Conservation (phyloP, 2,888 invertebrate species). For the Cerceris rybyensis region DNA sequence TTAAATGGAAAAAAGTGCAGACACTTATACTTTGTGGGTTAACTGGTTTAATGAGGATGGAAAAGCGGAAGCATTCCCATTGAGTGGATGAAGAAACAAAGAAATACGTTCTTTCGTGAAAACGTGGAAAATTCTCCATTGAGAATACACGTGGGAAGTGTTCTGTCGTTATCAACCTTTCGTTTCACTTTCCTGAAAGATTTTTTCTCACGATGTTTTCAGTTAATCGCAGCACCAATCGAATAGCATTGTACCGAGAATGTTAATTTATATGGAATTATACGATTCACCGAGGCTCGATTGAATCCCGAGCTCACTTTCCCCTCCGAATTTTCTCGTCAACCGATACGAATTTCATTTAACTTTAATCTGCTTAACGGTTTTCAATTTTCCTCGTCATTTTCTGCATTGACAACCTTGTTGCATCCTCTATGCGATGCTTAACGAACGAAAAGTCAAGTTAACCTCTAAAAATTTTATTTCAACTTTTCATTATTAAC, state of each 20-base stretch:
- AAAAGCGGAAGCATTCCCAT: not conserved
- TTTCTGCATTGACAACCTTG: not conserved
- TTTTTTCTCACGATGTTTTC: conserved; percentile 26
- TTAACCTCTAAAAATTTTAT: too few species aligned
- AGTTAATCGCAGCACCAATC: conserved; percentile 36
- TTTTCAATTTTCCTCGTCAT: not conserved
- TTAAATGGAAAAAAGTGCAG: not conserved
- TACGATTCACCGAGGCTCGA: conserved; percentile 42
- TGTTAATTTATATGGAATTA: conserved; percentile 47
- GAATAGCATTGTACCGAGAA: conserved; percentile 13
- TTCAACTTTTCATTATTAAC: too few species aligned
- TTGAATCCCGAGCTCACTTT: conserved; percentile 40
- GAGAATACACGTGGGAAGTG: conserved; percentile 9
- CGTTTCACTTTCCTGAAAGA: conserved; percentile 38
- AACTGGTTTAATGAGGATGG: not conserved
- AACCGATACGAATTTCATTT: not conserved
- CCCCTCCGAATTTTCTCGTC: conserved; percentile 23
- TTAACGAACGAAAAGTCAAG: too few species aligned
- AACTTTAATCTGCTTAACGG: not conserved
- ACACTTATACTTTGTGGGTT: not conserved
- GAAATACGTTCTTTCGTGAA: not conserved
- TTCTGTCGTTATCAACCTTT: conserved; percentile 13
- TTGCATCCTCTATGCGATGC: not conserved
- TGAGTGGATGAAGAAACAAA: not conserved
- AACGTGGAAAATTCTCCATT: conserved; percentile 12